Evolutionary conservation across 2,113 vertebrate genomes (phyloP).

Genomic region (Clupea harengus): DNA sequence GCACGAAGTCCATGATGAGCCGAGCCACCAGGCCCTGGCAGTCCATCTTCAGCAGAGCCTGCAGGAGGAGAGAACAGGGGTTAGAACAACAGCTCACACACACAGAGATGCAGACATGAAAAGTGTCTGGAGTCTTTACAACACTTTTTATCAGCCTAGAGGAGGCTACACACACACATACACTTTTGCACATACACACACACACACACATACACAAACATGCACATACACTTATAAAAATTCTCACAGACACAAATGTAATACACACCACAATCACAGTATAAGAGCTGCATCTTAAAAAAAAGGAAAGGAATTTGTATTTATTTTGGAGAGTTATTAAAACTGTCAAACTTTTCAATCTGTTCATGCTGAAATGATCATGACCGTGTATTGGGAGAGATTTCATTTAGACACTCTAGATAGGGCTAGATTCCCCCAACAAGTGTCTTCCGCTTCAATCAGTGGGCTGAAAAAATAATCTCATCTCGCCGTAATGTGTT

Average conservation of each 20-base stretch:
- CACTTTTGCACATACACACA: no score
- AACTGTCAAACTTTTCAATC: neutral
- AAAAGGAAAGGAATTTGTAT: no score
- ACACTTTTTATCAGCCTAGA: no score
- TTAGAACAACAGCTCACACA: neutral
- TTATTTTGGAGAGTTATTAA: neutral
- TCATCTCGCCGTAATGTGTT: neutral
- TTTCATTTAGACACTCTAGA: neutral
- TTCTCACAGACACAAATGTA: no score
- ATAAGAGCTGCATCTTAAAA: no score
- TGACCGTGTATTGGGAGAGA: neutral
- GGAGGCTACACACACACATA: no score
- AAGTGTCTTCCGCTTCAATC: neutral
- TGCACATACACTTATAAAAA: no score
- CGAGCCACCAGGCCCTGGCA: conserved; percentile 92
- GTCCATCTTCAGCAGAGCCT: conserved; percentile 96
- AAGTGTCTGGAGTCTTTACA: no score
- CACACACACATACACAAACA: no score
- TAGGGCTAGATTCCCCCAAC: neutral
- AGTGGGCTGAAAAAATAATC: neutral
- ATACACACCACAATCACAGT: no score
- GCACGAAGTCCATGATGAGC: conserved; percentile 89
- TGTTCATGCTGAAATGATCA: neutral
- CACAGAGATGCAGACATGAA: no score
- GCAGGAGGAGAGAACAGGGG: neutral